Percentiles rank a stretch among this genome's conserved stretches.
Conservation (phyloP, 1,140 invertebrate species). For the Ephestia elutella region DNA sequence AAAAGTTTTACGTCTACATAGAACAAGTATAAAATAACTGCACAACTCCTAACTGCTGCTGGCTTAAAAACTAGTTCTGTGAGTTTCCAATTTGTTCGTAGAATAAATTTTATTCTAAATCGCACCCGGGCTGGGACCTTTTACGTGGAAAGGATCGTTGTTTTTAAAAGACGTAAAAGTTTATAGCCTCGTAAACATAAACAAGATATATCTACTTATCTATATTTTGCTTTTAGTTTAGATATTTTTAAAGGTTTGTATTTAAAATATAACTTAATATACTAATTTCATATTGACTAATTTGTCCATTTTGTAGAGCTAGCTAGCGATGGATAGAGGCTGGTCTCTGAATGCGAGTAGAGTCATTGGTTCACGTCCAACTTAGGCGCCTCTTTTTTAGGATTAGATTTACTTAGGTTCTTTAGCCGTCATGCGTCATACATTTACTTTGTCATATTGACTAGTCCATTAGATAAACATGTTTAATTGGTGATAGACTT, state of each 20-base stretch:
- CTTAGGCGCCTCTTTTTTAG: neutral
- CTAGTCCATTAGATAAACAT: neutral
- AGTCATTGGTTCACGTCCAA: no score
- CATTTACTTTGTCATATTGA: neutral
- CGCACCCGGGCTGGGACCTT: neutral
- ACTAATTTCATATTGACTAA: no score
- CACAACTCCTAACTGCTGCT: neutral
- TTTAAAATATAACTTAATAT: no score
- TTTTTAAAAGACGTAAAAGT: conserved; percentile 2
- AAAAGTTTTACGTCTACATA: neutral
- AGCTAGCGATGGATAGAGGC: no score
- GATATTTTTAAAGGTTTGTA: no score
- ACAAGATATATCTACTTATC: neutral
- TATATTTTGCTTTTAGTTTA: no score
- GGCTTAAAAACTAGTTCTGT: neutral
- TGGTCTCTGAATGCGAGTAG: no score
- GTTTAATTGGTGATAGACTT: conserved; percentile 10
- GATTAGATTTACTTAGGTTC: neutral
- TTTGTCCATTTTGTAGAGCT: no score
- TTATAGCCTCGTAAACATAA: neutral
- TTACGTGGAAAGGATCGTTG: neutral
- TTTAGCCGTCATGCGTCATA: neutral
- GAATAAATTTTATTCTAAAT: conserved; percentile 5
- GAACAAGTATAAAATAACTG: neutral
- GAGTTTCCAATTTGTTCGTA: neutral